Evolutionary conservation across 2,797 vertebrate species (phyloP).

Genomic region (Discoglossus pictus): DNA sequence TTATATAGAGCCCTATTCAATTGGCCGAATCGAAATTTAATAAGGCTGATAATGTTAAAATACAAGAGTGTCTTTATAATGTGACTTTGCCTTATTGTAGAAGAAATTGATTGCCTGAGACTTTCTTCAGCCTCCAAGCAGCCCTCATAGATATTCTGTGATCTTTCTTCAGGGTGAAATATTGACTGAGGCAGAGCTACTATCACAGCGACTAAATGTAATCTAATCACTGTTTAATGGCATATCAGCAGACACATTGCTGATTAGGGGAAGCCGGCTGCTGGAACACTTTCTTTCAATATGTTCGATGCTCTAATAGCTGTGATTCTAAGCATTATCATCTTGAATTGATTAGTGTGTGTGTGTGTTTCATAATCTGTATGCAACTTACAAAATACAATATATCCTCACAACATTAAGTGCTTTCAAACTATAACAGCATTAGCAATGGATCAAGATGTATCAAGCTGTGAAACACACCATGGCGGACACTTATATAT

Average conservation of each 20-base stretch:
- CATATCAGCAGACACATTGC: conserved; percentile 5
- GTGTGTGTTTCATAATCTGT: conserved; percentile 23
- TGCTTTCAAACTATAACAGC: neutral
- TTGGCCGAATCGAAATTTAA: no score
- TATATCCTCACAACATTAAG: conserved; percentile 45
- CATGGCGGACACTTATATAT: no score
- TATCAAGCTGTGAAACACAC: neutral
- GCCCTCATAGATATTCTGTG: neutral
- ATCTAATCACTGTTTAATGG: conserved; percentile 6
- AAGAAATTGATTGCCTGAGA: no score
- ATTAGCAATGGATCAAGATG: neutral
- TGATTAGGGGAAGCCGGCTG: conserved; percentile 15
- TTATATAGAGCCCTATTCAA: no score
- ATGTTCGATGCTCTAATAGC: conserved; percentile 11
- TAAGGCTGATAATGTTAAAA: no score
- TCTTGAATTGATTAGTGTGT: rapidly evolving
- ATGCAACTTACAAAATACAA: conserved; percentile 36
- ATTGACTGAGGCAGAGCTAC: conserved; percentile 7
- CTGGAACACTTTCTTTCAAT: conserved; percentile 39
- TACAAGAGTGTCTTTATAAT: no score
- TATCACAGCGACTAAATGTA: rapidly evolving
- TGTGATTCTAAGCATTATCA: conserved; percentile 5
- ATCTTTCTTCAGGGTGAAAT: conserved; percentile 8
- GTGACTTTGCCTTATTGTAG: no score
- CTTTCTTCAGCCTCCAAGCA: neutral